Percentiles rank a stretch among this genome's conserved stretches.
Conservation (phyloP, 2,113 vertebrate species). For the Suricata suricatta region DNA sequence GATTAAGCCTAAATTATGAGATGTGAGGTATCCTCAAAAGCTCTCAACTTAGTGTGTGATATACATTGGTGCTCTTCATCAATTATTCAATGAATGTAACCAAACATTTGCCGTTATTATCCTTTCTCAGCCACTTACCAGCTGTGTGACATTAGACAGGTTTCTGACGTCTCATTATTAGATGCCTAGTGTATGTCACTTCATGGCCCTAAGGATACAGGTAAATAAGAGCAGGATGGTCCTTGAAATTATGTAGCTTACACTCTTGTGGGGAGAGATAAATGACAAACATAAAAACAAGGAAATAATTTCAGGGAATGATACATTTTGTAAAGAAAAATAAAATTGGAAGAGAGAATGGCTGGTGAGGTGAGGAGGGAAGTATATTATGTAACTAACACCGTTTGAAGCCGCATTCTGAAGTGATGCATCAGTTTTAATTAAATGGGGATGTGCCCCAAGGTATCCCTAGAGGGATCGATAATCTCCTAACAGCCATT, state of each 20-base stretch:
- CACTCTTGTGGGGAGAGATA: not conserved
- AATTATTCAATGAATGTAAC: not conserved
- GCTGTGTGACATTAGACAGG: not conserved
- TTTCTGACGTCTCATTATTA: not conserved
- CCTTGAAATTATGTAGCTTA: not conserved
- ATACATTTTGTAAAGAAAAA: not conserved
- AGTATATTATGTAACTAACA: not conserved
- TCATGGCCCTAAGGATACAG: accelerated
- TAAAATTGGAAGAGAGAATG: not conserved
- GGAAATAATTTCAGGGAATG: not conserved
- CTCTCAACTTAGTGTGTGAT: not conserved
- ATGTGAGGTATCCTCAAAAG: not conserved
- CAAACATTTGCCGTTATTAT: not conserved
- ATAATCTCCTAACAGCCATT: not conserved
- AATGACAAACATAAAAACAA: not conserved
- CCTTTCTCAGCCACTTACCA: not conserved
- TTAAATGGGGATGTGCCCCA: not conserved
- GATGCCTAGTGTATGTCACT: not conserved
- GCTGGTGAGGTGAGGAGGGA: not conserved
- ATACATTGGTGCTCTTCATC: not conserved
- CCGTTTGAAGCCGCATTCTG: not conserved
- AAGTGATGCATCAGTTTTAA: not conserved
- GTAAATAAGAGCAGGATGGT: not conserved
- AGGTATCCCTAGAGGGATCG: not conserved
- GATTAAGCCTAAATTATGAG: not conserved